Conservation (phyloP, 2,113 vertebrate genomes). For the Scomber scombrus region DNA sequence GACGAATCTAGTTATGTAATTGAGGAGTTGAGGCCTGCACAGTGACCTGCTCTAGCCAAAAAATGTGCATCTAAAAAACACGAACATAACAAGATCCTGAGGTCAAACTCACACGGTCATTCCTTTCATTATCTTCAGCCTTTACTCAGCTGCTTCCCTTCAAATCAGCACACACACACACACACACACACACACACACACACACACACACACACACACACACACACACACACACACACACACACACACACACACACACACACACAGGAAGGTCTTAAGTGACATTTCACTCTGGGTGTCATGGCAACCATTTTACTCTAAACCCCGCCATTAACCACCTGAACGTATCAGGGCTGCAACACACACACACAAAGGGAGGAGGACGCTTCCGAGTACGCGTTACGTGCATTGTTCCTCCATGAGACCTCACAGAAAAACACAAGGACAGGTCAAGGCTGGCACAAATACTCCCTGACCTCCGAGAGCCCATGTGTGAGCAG, state of each 20-base stretch:
- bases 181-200: too few relatives aligned
- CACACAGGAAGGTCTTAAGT: conserved; percentile 26
- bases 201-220: too few relatives aligned
- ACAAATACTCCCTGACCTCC: conserved; percentile 34
- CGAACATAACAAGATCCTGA: not conserved
- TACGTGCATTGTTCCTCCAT: conserved; percentile 3
- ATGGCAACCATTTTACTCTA: conserved; percentile 55
- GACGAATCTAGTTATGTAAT: not conserved
- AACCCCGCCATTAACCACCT: conserved; percentile 39
- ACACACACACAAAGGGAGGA: conserved; percentile 36
- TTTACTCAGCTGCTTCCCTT: not conserved
- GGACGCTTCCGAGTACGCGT: conserved; percentile 4
- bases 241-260: too few relatives aligned
- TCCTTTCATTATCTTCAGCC: not conserved
- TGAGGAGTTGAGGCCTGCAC: not conserved
- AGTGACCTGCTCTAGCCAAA: not conserved
- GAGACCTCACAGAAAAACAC: conserved; percentile 14
- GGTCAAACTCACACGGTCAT: conserved; percentile 40
- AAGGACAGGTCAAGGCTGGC: conserved; percentile 30
- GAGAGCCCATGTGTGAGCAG: not conserved
- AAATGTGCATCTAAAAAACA: not conserved
- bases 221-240: too few relatives aligned
- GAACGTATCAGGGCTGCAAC: conserved; percentile 26
- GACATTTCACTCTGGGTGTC: conserved; percentile 42
- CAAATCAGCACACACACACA: too few relatives aligned